Evolutionary conservation across 2,888 invertebrate genomes (phyloP), one percentile per base, ranked within the genome.

Genomic region (Teleogryllus oceanicus): DNA sequence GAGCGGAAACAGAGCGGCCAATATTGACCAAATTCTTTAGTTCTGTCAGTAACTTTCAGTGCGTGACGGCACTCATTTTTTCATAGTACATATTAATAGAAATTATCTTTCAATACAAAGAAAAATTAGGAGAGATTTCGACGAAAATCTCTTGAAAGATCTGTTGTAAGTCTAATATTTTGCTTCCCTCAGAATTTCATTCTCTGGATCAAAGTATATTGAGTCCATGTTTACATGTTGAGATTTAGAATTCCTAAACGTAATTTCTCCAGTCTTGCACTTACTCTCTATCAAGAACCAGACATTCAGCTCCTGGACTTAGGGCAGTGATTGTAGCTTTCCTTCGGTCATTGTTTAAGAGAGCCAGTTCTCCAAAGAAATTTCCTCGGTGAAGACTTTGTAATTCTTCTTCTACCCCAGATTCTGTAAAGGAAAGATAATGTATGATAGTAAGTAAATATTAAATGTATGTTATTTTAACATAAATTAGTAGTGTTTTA

Each of bases 281-380:
- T 88, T 87, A 95, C 95, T 92, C 92, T 88, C 95, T 90, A 83
- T 96, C 95, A 24, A 98, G 88, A 0, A 95, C 95, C 24, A 97
- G 90, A 84, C 97, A 97, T 88, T 97, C 92, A 79, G 96, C 92
- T 82, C 96, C 92, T 37, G 96, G 91, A 79, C 92, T 91, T 85
- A 95, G 90, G 0, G 97, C 97, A 77, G 94, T 95, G 24, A 97
- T 95, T 83, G 95, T 96, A 11, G 98, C 98, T 78, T 97, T 94
- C 51, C 98, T 89, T 75, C 90, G 88, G 85, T 96, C 96, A 83
- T 96, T 95, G 85, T 94, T 93, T 78, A 95, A 88, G 51, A 97
- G 88, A 0, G 97, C 97, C 85, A 94, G 92, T 85, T 97, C 96
- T 0, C 97, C 97, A 86, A 97, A 97, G 86, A 94, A 97, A 82